Base-by-base conservation (phyloP, 2,113 vertebrate genomes). In the Climacteris rufus region DNA sequence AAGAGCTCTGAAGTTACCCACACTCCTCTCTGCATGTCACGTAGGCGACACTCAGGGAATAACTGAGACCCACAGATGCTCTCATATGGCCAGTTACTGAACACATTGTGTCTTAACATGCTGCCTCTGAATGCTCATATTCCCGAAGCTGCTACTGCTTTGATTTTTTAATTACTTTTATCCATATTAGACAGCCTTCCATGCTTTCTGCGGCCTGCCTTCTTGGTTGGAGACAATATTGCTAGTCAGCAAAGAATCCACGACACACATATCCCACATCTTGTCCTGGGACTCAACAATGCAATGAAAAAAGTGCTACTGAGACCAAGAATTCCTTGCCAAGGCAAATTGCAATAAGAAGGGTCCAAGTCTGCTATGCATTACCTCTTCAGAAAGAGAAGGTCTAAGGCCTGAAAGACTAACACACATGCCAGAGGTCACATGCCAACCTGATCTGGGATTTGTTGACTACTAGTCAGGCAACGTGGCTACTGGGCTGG, bases 251-350 rank as follows among this genome's bases (percentile, higher is more conserved):
- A 65, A 28, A 83, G 23, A 15, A 35, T 74, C 20, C 30, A 28
- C 0, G 2, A 54, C 0, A 7, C 25, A 45, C 4, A 0, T 7
- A 63, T 17, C 13, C 24, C 17, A 39, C 0, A 0, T 10, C 33
- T 72, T 42, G 13, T 56, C 74, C 30, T 60, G 44, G 44, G 44
- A 53, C 18, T 53, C 6, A 2, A 31, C 61, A 79, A 31, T 7
- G 17, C 7, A 66, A 20, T 10, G 49, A 68, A 22, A 47, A 49
- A 74, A 86, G 10, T 63, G 57, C 17, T 40, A 1, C 8, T 30
- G 33, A 65, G 27, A 23, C 5, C 35, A 28, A 69, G 25, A 81
- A 4, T 15, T 64, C 49, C 50, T 45, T 45, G 40, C 30, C 30
- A 69, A 78, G 50, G 27, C 10, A 11, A 87, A 21, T 3, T 68